Evolutionary conservation across 2,888 invertebrate genomes (phyloP).

Genomic region (Stenurella melanura): DNA sequence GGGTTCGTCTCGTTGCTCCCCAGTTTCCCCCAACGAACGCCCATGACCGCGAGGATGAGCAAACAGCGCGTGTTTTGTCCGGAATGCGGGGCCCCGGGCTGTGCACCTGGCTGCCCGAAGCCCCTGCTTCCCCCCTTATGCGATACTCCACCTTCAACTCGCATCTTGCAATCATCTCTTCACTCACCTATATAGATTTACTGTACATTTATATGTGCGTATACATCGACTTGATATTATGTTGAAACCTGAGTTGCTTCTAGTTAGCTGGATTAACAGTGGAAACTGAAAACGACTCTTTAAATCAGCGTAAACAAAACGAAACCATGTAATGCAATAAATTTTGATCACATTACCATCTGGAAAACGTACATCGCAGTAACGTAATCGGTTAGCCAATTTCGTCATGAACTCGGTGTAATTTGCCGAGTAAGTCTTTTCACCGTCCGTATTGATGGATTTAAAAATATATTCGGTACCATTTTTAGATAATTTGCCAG

Average conservation of each 20-base stretch:
- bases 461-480: too few relatives aligned
- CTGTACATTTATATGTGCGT: conserved; percentile 28
- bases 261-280: conserved; percentile 2
- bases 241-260: conserved; percentile 2
- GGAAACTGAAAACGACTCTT: conserved; percentile 17
- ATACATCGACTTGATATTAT: conserved; percentile 2
- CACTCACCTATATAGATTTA: conserved; percentile 46
- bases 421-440: not conserved
- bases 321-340: not conserved
- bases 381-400: not conserved
- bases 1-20: conserved; percentile 1
- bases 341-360: conserved; percentile 2
- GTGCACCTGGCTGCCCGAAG: conserved; percentile 70
- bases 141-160: conserved; percentile 53
- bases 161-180: conserved; percentile 51
- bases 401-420: not conserved
- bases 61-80: conserved; percentile 72
- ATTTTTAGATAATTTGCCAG: too few relatives aligned
- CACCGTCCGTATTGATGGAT: too few relatives aligned
- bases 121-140: conserved; percentile 59
- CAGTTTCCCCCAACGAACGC: conserved; percentile 47
- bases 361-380: not conserved
- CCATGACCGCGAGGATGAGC: conserved; percentile 68
- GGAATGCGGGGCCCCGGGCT: conserved; percentile 71
- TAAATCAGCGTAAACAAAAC: conserved; percentile 10